Percentiles rank a stretch among this genome's conserved stretches.
These are phyloP conservation scores for Hemibagrus wyckioides DNA, from an alignment of 2,113 vertebrate genomes.

Conservation along the genomic window DNA sequence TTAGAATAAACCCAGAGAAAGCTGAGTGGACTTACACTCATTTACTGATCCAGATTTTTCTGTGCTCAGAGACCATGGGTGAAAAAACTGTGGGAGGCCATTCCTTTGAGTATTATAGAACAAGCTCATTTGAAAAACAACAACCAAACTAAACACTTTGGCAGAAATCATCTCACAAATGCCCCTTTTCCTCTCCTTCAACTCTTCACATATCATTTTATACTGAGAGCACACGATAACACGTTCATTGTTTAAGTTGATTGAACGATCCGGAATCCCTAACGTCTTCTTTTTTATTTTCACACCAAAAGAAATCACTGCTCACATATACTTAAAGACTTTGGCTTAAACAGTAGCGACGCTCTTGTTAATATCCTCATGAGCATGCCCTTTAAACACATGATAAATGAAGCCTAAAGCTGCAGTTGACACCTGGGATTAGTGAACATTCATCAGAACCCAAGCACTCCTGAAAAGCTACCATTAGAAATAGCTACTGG, in stretches of 20 bases:
- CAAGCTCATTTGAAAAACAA: not conserved
- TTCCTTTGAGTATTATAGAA: not conserved
- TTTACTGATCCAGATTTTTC: not conserved
- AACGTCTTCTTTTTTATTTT: constrained; percentile 35
- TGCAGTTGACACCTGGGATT: constrained; percentile 59
- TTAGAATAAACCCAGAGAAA: constrained; percentile 4
- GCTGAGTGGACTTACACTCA: not conserved
- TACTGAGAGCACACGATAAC: constrained; percentile 8
- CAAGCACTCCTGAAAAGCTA: constrained; percentile 52
- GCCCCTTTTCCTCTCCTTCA: not conserved
- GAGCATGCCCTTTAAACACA: constrained; percentile 55
- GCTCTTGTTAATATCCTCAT: constrained; percentile 58
- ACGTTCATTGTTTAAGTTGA: constrained; percentile 29
- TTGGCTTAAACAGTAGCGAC: constrained; percentile 40
- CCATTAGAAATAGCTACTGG: constrained; percentile 57
- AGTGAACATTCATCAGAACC: constrained; percentile 61
- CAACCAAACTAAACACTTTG: not conserved
- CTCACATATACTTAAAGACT: constrained; percentile 55
- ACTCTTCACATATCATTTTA: not conserved
- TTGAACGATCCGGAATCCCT: not conserved
- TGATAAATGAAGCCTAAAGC: constrained; percentile 60
- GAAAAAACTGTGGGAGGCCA: not conserved
- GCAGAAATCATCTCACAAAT: not conserved
- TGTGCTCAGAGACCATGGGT: not conserved
- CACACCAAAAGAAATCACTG: constrained; percentile 47